These are phyloP conservation scores for Myotis yumanensis DNA, from an alignment of 2,113 vertebrate genomes.

Conservation along the genomic window DNA sequence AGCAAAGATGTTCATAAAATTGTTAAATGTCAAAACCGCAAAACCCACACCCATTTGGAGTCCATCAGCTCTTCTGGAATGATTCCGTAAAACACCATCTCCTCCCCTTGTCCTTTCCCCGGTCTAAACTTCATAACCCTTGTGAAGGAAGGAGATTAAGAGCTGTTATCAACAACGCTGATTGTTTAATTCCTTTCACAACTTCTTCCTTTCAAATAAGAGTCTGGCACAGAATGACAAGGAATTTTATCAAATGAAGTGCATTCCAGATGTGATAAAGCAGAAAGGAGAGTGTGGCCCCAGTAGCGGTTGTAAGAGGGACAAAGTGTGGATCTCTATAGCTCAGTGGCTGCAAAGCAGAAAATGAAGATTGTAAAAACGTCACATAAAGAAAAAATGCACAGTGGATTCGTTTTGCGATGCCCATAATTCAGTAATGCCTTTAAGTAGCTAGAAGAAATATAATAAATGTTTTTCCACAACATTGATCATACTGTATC, in stretches of 20 bases:
- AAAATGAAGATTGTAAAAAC: slow-evolving; percentile 99
- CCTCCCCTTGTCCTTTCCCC: slow-evolving; percentile 53
- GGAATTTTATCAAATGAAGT: slow-evolving; percentile 84
- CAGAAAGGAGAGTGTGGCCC: slow-evolving; percentile 88
- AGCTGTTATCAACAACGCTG: slow-evolving; percentile 49
- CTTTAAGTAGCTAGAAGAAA: slow-evolving; percentile 98
- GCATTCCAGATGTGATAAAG: slow-evolving; percentile 84
- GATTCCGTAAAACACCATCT: slow-evolving; percentile 39
- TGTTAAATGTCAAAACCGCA: slow-evolving; percentile 67
- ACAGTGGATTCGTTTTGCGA: slow-evolving; percentile 92
- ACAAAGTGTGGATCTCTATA: slow-evolving; percentile 89
- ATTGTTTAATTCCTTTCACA: slow-evolving; percentile 77
- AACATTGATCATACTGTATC: slow-evolving; percentile 95
- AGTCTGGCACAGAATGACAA: slow-evolving; percentile 77
- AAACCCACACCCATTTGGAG: slow-evolving; percentile 19
- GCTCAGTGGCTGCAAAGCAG: slow-evolving; percentile 96
- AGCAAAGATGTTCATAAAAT: slow-evolving; percentile 75
- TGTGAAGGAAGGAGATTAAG: slow-evolving; percentile 68
- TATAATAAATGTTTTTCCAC: slow-evolving; percentile 98
- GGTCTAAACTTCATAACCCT: slow-evolving; percentile 69
- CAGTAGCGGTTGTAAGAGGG: slow-evolving; percentile 90
- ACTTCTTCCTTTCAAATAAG: slow-evolving; percentile 76
- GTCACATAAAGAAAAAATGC: slow-evolving; percentile 98
- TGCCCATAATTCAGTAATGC: slow-evolving; percentile 96
- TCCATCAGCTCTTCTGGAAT: slow-evolving; percentile 61